Conservation (phyloP, 2,888 invertebrate species). For the Agonopterix arenella region DNA sequence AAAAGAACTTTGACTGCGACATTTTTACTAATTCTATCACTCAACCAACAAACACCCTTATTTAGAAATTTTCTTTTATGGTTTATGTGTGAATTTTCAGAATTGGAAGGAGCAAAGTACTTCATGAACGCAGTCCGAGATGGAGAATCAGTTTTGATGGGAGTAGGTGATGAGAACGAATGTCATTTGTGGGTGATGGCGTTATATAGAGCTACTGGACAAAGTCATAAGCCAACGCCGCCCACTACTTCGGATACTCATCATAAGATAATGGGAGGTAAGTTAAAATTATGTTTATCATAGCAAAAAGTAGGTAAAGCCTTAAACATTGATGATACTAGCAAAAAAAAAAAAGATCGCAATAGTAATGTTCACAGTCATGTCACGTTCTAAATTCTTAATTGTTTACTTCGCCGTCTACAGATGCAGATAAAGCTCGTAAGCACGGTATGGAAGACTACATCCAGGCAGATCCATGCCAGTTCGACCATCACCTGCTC, state of each 20-base stretch:
- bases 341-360: too few species aligned
- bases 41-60: not conserved
- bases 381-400: not conserved
- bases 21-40: too few species aligned
- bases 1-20: too few species aligned
- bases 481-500: constrained; percentile 95
- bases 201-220: constrained; percentile 99
- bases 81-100: constrained; percentile 56
- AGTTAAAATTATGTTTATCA: constrained; percentile 19
- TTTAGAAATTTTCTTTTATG: too few species aligned
- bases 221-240: constrained; percentile 98
- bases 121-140: constrained; percentile 99
- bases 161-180: constrained; percentile 98
- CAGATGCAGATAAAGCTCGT: constrained; percentile 95
- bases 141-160: constrained; percentile 97
- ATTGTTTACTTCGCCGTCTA: constrained; percentile 16
- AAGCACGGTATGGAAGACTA: constrained; percentile 99
- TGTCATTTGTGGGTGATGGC: constrained; percentile 99
- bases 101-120: constrained; percentile 93
- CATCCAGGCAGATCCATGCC: constrained; percentile 99
- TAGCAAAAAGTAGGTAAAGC: too few species aligned
- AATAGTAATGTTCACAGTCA: too few species aligned
- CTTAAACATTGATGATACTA: too few species aligned
- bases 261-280: constrained; percentile 91
- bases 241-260: constrained; percentile 86